Evolutionary conservation across 2,888 invertebrate species (phyloP), one percentile per base, ranked within the genome.

Genomic region (Empis livida): DNA sequence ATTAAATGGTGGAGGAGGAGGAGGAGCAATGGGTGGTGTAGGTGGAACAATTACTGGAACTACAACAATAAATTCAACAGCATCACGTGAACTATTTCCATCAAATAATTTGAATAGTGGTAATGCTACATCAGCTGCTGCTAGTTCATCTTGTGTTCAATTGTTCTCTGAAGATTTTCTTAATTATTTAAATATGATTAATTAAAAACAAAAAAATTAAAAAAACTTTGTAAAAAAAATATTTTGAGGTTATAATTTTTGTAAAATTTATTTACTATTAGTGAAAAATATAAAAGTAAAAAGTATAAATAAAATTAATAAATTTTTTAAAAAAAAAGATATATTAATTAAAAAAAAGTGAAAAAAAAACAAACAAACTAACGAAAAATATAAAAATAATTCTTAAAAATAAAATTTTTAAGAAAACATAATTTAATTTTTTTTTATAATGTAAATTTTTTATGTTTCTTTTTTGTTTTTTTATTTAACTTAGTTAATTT

Each of bases 141-240:
- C 46, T 42, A 35, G 41, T 8, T 46, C 44, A 5, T 45, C 51
- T 32, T 65, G 73, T 72, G 70, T 77, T 59, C 78, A 78, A 64
- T 72, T 78, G 51, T 76, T 78, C 64, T 77, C 77, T 50, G 78
- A 75, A 63, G 75, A 77, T 61, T 77, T 77, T 65, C 73, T 76
- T 56, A 73, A 77, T 62, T 77, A 78, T 64, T 65, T 78, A 57
- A 77, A 77, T 65, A 76, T 76, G 67, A 75, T 77, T 64, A 76
- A 75, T 56, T 76, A 58, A 55, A 56, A 51, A 55, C 45, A 48
- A 49, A 23, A 13, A n/a, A 47, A 45, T 55, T 55, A 54, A 54
- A 44, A 15, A 17, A 15, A 15, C 9, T 32, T 14, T 40, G 40
- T 47, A 50, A 47, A 35, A 10, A 35, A 10, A 37, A 37, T 30